Evolutionary conservation across 92 coral and sea anemone genomes (phyloP).

Genomic region (Meandrina meandrites): DNA sequence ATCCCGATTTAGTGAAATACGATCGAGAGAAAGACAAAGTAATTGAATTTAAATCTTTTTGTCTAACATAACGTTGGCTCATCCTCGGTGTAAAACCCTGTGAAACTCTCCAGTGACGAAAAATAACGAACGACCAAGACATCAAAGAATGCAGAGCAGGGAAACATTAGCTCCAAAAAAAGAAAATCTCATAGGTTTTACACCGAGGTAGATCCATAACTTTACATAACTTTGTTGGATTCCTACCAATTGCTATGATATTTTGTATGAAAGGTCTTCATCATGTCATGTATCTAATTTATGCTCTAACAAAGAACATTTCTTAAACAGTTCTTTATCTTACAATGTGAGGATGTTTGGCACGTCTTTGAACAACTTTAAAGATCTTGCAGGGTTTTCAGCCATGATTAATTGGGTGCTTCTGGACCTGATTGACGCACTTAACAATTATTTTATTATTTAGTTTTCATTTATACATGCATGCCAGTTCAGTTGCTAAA

Average conservation of each 20-base stretch:
- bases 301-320: neutral
- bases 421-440: too few species aligned
- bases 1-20: conserved; percentile 3
- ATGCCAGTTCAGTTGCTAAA: neutral
- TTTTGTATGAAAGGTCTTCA: neutral
- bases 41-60: neutral
- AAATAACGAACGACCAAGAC: too few species aligned
- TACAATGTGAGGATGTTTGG: neutral
- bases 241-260: neutral
- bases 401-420: too few species aligned
- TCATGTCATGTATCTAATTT: neutral
- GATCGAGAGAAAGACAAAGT: conserved; percentile 31
- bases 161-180: too few species aligned
- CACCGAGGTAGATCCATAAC: too few species aligned
- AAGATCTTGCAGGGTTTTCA: neutral
- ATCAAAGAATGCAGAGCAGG: too few species aligned
- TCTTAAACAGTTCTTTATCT: too few species aligned
- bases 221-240: neutral
- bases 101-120: too few species aligned
- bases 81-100: too few species aligned
- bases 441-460: too few species aligned
- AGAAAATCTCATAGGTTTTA: too few species aligned
- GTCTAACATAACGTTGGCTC: neutral
- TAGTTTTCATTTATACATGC: neutral
- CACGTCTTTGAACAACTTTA: neutral